Evolutionary conservation across 1,140 invertebrate genomes (phyloP).

Genomic region (Archivesica marissinica): DNA sequence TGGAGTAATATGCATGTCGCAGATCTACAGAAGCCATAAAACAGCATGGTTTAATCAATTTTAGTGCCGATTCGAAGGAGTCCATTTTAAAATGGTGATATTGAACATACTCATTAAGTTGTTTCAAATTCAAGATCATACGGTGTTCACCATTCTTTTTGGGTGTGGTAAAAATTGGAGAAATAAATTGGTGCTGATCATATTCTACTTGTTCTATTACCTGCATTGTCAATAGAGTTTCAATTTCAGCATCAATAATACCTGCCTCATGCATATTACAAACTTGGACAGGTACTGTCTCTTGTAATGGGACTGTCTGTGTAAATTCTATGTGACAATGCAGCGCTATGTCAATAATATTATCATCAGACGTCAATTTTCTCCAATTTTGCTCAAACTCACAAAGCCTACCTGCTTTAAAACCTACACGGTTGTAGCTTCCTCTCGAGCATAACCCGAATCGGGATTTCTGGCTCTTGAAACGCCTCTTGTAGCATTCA

Average conservation of each 20-base stretch:
- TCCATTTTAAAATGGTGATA: slow-evolving; percentile 69
- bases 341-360: slow-evolving; percentile 27
- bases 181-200: slow-evolving; percentile 13
- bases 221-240: slow-evolving; percentile 40
- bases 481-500: too few species aligned
- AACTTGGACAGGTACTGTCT: background rate
- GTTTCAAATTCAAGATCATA: slow-evolving; percentile 38
- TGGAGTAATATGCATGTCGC: slow-evolving; percentile 15
- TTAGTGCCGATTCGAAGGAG: slow-evolving; percentile 35
- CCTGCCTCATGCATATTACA: slow-evolving; percentile 29
- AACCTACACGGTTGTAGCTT: slow-evolving; percentile 30
- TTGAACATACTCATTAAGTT: slow-evolving; percentile 41
- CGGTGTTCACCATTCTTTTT: slow-evolving; percentile 22
- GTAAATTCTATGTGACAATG: slow-evolving; percentile 52
- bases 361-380: slow-evolving; percentile 45
- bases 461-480: too few species aligned
- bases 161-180: slow-evolving; percentile 5
- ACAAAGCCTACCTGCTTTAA: slow-evolving; percentile 32
- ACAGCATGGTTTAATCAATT: slow-evolving; percentile 40
- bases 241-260: slow-evolving; percentile 37
- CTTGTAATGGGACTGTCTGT: too few species aligned
- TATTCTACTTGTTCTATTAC: slow-evolving; percentile 29
- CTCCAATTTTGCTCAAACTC: slow-evolving; percentile 49
- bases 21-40: slow-evolving; percentile 11
- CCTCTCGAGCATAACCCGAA: too few species aligned